Evolutionary conservation across 2,113 vertebrate species (phyloP).

Genomic region (Hemichromis elongatus): DNA sequence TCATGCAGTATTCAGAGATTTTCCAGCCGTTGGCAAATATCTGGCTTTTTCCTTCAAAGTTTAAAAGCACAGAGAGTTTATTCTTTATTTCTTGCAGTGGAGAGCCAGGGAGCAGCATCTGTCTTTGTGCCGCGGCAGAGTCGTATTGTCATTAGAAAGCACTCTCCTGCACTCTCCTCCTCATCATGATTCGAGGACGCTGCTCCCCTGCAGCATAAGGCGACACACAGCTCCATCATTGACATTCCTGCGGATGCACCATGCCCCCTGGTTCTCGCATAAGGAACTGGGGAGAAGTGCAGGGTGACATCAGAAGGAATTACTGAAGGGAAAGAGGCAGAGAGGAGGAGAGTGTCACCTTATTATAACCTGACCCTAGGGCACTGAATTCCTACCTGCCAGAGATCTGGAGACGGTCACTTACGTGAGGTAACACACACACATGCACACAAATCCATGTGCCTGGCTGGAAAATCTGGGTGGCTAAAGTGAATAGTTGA

Average conservation of each 20-base stretch:
- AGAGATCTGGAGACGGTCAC: constrained; percentile 1
- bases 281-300: neutral
- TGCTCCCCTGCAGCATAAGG: constrained; percentile 29
- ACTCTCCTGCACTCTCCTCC: neutral
- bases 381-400: neutral
- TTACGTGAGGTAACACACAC: neutral
- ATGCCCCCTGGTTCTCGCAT: constrained; percentile 12
- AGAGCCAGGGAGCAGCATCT: neutral
- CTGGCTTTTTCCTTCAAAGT: constrained; percentile 20
- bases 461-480: neutral
- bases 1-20: constrained; percentile 24
- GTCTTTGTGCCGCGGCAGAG: neutral
- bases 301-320: constrained; percentile 53
- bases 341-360: constrained; percentile 43
- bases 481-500: neutral
- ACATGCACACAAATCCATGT: neutral
- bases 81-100: neutral
- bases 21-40: constrained; percentile 35
- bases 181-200: constrained; percentile 25
- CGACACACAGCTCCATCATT: constrained; percentile 20
- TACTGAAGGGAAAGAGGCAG: constrained; percentile 38
- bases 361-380: constrained; percentile 66
- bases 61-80: constrained; percentile 5
- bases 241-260: constrained; percentile 39
- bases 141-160: constrained; percentile 19